Evolutionary conservation across 2,113 vertebrate species (phyloP).

Genomic region (Promerops cafer): DNA sequence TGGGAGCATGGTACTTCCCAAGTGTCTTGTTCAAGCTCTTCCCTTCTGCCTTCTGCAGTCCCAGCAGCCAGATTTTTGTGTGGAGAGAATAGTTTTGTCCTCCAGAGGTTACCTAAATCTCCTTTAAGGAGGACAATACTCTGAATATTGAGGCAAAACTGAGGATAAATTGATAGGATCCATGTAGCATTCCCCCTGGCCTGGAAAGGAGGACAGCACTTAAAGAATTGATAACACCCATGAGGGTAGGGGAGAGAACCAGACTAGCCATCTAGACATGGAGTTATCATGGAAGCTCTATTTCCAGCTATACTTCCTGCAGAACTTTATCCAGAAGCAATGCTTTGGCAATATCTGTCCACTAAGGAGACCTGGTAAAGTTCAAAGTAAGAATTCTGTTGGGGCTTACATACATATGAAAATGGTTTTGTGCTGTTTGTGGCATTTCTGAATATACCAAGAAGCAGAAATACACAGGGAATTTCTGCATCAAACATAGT

Average conservation of each 20-base stretch:
- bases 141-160: not conserved
- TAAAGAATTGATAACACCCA: not conserved
- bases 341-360: not conserved
- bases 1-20: not conserved
- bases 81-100: not conserved
- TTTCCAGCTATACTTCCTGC: not conserved
- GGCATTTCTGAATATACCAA: not conserved
- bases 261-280: not conserved
- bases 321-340: not conserved
- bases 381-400: not conserved
- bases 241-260: not conserved
- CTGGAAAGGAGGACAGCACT: not conserved
- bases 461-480: not conserved
- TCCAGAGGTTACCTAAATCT: not conserved
- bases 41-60: not conserved
- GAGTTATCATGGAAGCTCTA: not conserved
- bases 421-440: not conserved
- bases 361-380: not conserved
- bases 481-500: not conserved
- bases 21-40: not conserved
- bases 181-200: not conserved
- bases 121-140: not conserved
- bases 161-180: not conserved
- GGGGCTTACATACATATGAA: not conserved
- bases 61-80: not conserved